Conservation (phyloP, 2,113 vertebrate genomes). For the Pteruthius melanotis region DNA sequence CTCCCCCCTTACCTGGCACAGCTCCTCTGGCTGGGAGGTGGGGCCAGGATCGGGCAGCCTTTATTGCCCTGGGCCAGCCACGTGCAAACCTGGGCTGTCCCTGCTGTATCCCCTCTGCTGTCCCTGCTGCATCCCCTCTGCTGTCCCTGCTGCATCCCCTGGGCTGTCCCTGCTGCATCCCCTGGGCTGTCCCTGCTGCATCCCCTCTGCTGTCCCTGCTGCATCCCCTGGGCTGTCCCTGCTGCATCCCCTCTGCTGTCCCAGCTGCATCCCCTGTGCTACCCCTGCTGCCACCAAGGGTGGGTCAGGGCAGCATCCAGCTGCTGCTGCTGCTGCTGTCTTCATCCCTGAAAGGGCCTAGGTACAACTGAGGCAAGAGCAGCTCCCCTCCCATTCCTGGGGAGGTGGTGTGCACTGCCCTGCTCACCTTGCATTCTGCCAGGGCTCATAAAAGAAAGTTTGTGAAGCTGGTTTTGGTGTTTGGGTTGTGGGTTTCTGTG, state of each 20-base stretch:
- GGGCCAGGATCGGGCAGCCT: accelerated
- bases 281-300: accelerated
- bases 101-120: not conserved
- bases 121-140: no score
- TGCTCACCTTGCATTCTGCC: not conserved
- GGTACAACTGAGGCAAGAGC: not conserved
- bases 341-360: not conserved
- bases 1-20: not conserved
- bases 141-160: not conserved
- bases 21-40: accelerated
- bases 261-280: no score
- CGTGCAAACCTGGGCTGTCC: not conserved
- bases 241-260: no score
- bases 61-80: not conserved
- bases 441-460: not conserved
- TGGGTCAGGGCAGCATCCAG: not conserved
- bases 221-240: not conserved
- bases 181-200: not conserved
- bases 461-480: not conserved
- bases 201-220: not conserved
- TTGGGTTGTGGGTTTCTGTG: not conserved
- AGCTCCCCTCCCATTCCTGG: not conserved
- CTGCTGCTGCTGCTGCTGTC: not conserved
- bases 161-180: not conserved
- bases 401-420: not conserved